Percentiles rank a stretch among this genome's conserved stretches.
Evolutionary conservation across 2,888 invertebrate genomes (phyloP).

Genomic region (Mythimna pallens): DNA sequence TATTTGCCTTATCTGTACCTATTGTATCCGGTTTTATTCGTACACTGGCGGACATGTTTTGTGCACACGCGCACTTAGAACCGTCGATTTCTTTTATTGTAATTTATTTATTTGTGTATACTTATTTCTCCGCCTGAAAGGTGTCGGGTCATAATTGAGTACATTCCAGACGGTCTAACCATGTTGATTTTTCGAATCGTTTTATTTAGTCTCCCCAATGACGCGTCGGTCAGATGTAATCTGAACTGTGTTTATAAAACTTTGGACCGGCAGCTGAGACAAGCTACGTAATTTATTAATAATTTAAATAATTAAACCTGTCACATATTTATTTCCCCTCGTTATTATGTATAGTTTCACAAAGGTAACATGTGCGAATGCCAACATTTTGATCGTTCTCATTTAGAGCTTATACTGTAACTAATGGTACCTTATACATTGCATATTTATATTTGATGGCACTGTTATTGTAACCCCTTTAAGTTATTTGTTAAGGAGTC

Average conservation of each 20-base stretch:
- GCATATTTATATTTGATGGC: slow-evolving; percentile 87
- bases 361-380: slow-evolving; percentile 61
- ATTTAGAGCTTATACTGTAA: slow-evolving; percentile 86
- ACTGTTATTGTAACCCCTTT: slow-evolving; percentile 88
- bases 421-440: slow-evolving; percentile 85
- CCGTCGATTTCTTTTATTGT: slow-evolving; percentile 67
- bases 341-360: slow-evolving; percentile 59
- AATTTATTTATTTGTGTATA: slow-evolving; percentile 74
- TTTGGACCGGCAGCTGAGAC: slow-evolving; percentile 71
- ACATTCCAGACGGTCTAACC: slow-evolving; percentile 90
- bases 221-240: slow-evolving; percentile 83
- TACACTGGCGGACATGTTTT: slow-evolving; percentile 49
- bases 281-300: slow-evolving; percentile 60
- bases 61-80: slow-evolving; percentile 25
- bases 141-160: slow-evolving; percentile 87
- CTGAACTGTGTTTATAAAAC: slow-evolving; percentile 84
- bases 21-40: slow-evolving; percentile 62
- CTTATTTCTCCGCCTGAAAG: slow-evolving; percentile 87
- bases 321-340: slow-evolving; percentile 53
- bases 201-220: slow-evolving; percentile 63
- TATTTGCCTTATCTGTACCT: slow-evolving; percentile 71
- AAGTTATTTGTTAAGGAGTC: slow-evolving; percentile 89
- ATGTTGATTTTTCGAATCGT: slow-evolving; percentile 82
- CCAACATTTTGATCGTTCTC: slow-evolving; percentile 78
- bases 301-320: slow-evolving; percentile 48